phyloP scores from a whole-genome alignment of 2,113 vertebrate species.

The Bos javanicus region DNA sequence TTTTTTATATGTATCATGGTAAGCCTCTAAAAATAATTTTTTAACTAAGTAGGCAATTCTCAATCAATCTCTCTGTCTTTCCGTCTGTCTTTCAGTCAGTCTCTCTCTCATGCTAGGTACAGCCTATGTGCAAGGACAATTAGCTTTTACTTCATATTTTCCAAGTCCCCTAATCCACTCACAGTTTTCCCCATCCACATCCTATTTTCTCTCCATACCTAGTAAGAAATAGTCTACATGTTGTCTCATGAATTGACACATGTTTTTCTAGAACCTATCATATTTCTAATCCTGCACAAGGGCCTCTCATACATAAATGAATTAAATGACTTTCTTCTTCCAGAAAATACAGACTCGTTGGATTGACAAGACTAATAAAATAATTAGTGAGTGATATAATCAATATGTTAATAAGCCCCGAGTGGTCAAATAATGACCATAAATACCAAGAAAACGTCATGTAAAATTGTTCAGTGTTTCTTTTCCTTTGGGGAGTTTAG shows the following conservation, averaged over 20 bases:
- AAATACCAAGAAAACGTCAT: background rate
- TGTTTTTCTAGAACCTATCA: background rate
- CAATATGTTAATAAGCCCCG: background rate
- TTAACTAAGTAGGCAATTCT: background rate
- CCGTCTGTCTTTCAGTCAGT: background rate
- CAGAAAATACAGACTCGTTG: background rate
- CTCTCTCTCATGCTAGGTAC: background rate
- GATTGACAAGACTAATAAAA: background rate
- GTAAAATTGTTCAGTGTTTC: background rate
- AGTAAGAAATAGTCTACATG: background rate
- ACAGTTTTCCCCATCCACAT: background rate
- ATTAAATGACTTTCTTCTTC: background rate
- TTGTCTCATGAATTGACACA: background rate
- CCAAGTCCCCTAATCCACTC: background rate
- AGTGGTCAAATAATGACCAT: background rate
- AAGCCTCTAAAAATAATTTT: background rate
- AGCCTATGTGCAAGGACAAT: background rate
- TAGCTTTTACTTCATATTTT: background rate
- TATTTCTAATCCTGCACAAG: background rate
- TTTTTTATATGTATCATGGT: background rate
- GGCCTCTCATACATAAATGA: background rate
- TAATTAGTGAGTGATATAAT: background rate
- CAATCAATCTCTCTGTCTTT: background rate
- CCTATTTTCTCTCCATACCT: no score
- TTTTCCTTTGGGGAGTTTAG: background rate